Conservation (phyloP, 2,888 invertebrate genomes). For the Lutraria lutraria region DNA sequence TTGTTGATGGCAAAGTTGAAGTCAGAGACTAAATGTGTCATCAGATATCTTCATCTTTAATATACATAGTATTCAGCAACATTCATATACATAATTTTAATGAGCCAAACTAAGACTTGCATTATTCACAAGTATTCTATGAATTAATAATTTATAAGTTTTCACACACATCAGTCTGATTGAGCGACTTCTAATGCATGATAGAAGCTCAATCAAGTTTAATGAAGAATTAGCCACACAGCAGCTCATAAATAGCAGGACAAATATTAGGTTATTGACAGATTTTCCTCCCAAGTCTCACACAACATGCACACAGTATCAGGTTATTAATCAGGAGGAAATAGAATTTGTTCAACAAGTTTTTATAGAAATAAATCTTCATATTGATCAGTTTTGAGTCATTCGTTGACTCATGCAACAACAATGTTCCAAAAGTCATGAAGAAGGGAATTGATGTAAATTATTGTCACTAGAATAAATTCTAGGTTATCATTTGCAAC, state of each 20-base stretch:
- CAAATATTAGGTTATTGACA: slow-evolving; percentile 47
- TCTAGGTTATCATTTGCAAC: background rate
- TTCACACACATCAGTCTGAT: background rate
- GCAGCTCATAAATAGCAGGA: slow-evolving; percentile 3
- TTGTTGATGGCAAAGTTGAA: background rate
- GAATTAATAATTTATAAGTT: slow-evolving; percentile 1
- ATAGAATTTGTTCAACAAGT: slow-evolving; percentile 53
- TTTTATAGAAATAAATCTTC: slow-evolving; percentile 28
- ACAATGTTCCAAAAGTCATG: background rate
- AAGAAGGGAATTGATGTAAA: background rate
- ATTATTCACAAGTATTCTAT: background rate
- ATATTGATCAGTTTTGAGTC: slow-evolving; percentile 43
- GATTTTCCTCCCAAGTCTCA: background rate
- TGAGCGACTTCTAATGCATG: background rate
- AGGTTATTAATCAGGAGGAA: slow-evolving; percentile 30
- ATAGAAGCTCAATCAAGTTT: background rate
- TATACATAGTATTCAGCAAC: too few species aligned
- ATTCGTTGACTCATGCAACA: background rate
- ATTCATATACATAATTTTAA: background rate
- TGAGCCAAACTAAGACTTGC: background rate
- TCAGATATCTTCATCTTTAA: too few species aligned
- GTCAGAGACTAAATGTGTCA: background rate
- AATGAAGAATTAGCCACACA: slow-evolving; percentile 19
- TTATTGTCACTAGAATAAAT: background rate
- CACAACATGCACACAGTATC: slow-evolving; percentile 8